phyloP scores from a whole-genome alignment of 2,113 vertebrate genomes.

The Cochlearius cochlearius region DNA sequence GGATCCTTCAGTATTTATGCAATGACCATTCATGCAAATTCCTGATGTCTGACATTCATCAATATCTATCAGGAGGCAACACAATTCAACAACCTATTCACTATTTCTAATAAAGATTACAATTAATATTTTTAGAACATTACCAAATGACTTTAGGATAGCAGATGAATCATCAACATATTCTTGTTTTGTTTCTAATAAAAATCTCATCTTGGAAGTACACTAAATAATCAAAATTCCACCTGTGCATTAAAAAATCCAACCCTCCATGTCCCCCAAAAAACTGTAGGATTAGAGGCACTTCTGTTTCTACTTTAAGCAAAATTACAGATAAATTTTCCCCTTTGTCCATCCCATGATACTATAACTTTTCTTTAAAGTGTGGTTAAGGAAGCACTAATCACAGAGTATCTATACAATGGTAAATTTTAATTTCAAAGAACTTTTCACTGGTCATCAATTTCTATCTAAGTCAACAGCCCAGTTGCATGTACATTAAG shows the following conservation, averaged over 20 bases:
- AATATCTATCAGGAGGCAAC: slow-evolving; percentile 64
- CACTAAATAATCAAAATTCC: background rate
- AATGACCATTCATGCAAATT: slow-evolving; percentile 80
- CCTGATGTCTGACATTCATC: slow-evolving; percentile 80
- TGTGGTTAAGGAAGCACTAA: background rate
- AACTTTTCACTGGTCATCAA: background rate
- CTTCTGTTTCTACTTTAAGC: background rate
- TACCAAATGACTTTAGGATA: background rate
- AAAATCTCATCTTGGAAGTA: background rate
- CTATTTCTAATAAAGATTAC: background rate
- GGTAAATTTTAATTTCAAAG: background rate
- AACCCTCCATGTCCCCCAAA: background rate
- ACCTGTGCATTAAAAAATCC: background rate
- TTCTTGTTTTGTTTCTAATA: background rate
- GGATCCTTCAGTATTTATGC: slow-evolving; percentile 79
- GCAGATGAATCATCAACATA: background rate
- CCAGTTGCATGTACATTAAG: background rate
- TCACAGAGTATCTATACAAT: background rate
- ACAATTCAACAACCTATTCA: background rate
- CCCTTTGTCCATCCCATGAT: background rate
- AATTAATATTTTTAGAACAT: background rate
- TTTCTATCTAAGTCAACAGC: background rate
- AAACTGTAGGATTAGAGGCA: background rate
- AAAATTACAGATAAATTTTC: background rate
- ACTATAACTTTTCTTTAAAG: background rate